Base-by-base conservation (phyloP, 2,888 invertebrate species). In the Aethes cnicana region DNA sequence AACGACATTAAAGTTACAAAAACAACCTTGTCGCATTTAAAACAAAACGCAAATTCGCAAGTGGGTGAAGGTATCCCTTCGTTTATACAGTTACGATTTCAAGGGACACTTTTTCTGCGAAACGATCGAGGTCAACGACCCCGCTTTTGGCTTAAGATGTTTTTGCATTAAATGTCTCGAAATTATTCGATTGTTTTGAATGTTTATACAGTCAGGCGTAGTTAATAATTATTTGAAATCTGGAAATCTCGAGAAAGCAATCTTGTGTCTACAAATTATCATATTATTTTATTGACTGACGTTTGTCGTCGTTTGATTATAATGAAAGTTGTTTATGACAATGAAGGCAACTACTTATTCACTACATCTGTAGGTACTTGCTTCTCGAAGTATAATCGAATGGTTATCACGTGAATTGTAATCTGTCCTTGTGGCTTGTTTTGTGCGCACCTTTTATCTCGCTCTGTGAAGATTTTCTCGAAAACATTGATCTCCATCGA, bases 61-160 rank as follows among this genome's bases (percentile, higher is more conserved):
- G 2, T 3, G 1, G 2, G 36, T 3, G 11, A 23, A 44, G 46
- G 37, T 20, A 47, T 47, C 47, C 53, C 39, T 37, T 35, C 50
- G 49, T 54, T 42, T 57, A 42, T 62, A 62, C 62, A 63, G 55
- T 58, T 55, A 53, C 50, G 56, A 58, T 63, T 47, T 49, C 52
- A 67, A 74, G 69, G 72, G 74, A 73, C 68, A 68, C 55, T 78
- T 64, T 75, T 70, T 69, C 63, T 65, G 52, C 47, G 54, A 63
- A 68, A 61, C 47, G 33, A 57, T 60, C 56, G 35, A 63, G 82
- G 74, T 79, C 76, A 62, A 56, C 72, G 77, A 75, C 72, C 77
- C 66, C 49, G 52, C 63, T 69, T 68, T 58, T 56, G 55, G 26
- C 30, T 12, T 58, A 62, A 60, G 56, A 25, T 32, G 43, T 44